phyloP scores from a whole-genome alignment of 2,113 vertebrate genomes.

The Agapornis roseicollis region DNA sequence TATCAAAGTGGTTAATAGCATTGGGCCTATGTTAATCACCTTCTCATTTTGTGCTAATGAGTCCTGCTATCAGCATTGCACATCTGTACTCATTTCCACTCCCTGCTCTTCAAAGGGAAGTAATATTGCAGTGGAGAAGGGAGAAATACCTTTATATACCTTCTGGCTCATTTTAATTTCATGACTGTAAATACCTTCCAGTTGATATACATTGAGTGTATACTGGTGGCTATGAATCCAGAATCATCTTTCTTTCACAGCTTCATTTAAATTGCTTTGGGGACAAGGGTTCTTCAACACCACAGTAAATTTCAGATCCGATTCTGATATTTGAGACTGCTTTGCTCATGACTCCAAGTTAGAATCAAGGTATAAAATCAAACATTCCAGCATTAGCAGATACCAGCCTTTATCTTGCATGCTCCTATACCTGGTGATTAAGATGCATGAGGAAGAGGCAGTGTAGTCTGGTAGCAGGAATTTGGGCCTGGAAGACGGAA shows the following conservation, averaged over 20 bases:
- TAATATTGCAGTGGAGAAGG: neutral
- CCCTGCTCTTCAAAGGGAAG: neutral
- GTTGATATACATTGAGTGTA: neutral
- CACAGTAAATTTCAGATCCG: neutral
- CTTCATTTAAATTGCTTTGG: neutral
- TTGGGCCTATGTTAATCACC: neutral
- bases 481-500: neutral
- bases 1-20: neutral
- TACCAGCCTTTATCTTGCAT: conserved; percentile 11
- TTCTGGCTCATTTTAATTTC: conserved; percentile 3
- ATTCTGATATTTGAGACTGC: neutral
- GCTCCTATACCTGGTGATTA: neutral
- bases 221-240: neutral
- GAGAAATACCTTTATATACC: neutral
- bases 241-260: neutral
- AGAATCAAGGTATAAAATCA: conserved; percentile 4
- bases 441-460: neutral
- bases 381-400: neutral
- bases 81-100: conserved; percentile 13
- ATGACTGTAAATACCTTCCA: neutral
- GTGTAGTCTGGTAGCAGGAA: neutral
- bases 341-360: neutral
- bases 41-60: conserved; percentile 25
- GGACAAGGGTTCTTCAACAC: neutral
- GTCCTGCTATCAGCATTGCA: neutral